A percentile compares a stretch with the other conserved stretches of the same genome.
phyloP scores from a whole-genome alignment of 1,140 invertebrate genomes.

The Probaryconus sp. region DNA sequence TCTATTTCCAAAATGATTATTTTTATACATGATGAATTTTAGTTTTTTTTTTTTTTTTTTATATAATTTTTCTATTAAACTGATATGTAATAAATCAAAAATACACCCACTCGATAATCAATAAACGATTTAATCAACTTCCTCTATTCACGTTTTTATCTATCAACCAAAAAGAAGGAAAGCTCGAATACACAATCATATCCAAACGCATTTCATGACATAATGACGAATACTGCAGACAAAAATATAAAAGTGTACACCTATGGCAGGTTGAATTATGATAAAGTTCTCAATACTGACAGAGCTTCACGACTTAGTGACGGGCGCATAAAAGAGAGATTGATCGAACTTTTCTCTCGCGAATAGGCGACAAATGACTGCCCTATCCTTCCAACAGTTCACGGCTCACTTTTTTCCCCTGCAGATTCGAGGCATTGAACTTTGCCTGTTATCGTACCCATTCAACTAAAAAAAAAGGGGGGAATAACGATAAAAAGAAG shows the following conservation, averaged over 20 bases:
- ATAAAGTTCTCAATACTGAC: conserved; percentile 58
- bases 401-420: conserved; percentile 52
- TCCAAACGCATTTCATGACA: conserved; percentile 22
- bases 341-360: conserved; percentile 61
- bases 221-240: conserved; percentile 42
- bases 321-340: conserved; percentile 64
- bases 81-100: too few species aligned
- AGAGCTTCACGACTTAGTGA: conserved; percentile 47
- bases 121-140: too few species aligned
- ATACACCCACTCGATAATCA: too few species aligned
- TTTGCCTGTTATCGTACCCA: conserved; percentile 42
- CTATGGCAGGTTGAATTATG: conserved; percentile 45
- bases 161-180: conserved; percentile 10
- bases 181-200: neutral
- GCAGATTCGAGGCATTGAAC: conserved; percentile 50
- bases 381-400: conserved; percentile 55
- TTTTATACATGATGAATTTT: too few species aligned
- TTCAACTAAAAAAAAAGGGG: conserved; percentile 32
- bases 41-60: too few species aligned
- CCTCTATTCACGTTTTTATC: too few species aligned
- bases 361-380: conserved; percentile 63
- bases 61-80: too few species aligned
- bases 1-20: too few species aligned
- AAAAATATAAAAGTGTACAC: conserved; percentile 44
- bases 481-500: conserved; percentile 25